Base-by-base conservation (phyloP, 2,113 vertebrate genomes). In the Arenaria interpres region DNA sequence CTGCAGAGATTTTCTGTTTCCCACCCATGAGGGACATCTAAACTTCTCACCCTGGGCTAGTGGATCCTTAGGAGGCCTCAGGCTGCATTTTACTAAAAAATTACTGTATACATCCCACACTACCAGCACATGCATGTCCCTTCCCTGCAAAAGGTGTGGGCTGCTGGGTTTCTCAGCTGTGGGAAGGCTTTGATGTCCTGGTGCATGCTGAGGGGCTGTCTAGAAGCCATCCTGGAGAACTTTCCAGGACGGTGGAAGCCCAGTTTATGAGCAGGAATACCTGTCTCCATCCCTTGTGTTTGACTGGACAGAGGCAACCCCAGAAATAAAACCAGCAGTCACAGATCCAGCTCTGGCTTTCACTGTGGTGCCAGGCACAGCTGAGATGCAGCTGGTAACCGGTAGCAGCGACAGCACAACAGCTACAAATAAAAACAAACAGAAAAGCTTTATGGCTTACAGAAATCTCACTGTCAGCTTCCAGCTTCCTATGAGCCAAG, bases 111-210 rank as follows among this genome's bases (percentile, higher is more conserved):
- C 3, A 35, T 33, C 14, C 27, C 27, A 4, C 6, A 6, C 39
- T 28, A 7, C 3, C 6, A 72, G 23, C 22, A 45, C 0, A 1
- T 48, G 50, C 54, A 32, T 2, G 5, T 3, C 23, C 4, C 18
- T 78, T 81, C 60, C 22, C 39, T 1, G 0, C 3, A 7, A 24
- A 63, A 85, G 53, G 17, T 0, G 0, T 28, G 43, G 74, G 23
- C 59, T 77, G 45, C 43, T 71, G 37, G 20, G 15, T 48, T 39
- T 35, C 43, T 72, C 0, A 1, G 56, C 62, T 68, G 16, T 1
- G 2, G 67, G 25, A 46, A 27, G 43, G 39, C 22, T 75, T 59
- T 67, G 45, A 37, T 11, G 5, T 37, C 43, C 53, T 4, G 15
- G 4, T 64, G 8, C 28, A 11, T 0, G 0, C 9, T 3, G 6